Conservation (phyloP, 2,888 invertebrate species). For the Sympetrum striolatum region DNA sequence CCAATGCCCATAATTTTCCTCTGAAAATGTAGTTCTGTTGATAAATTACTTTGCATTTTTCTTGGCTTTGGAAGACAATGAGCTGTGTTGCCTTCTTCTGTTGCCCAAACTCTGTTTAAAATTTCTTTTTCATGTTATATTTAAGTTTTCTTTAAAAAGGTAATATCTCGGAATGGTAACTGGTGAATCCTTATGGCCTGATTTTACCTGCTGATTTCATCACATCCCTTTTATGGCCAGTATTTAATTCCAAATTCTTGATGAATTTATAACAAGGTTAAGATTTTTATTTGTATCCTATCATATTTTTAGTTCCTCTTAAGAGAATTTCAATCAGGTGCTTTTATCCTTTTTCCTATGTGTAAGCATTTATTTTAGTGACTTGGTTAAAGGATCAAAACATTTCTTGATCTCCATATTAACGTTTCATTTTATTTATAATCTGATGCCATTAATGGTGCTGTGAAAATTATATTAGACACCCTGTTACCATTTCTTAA, state of each 20-base stretch:
- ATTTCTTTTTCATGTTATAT: neutral
- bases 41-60: neutral
- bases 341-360: neutral
- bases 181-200: neutral
- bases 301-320: neutral
- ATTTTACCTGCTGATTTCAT: neutral
- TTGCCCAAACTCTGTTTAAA: neutral
- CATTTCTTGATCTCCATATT: neutral
- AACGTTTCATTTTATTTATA: neutral
- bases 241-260: conserved; percentile 13
- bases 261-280: neutral
- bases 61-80: neutral
- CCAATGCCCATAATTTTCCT: neutral
- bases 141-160: neutral
- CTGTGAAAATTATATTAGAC: conserved; percentile 13
- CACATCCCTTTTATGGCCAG: neutral
- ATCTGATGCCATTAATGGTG: conserved; percentile 6
- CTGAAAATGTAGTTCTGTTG: neutral
- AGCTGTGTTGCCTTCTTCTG: neutral
- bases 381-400: neutral
- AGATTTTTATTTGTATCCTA: neutral
- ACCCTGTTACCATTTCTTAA: neutral
- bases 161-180: neutral
- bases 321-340: neutral
- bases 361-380: conserved; percentile 14